Evolutionary conservation across 2,888 invertebrate genomes (phyloP).

Genomic region (Megamerina dolium): DNA sequence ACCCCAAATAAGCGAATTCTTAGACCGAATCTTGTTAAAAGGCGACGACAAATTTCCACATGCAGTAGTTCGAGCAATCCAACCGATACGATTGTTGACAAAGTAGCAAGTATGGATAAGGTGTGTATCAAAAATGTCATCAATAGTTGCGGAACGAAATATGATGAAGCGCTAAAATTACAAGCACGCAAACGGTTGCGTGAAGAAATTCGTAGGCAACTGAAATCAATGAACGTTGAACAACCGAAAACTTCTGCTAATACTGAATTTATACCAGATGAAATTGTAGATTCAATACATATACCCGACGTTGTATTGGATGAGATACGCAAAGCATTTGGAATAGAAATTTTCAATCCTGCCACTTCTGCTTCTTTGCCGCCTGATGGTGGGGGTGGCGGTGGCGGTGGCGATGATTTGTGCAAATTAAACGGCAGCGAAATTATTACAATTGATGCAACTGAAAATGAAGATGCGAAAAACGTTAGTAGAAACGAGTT

Average conservation of each 20-base stretch:
- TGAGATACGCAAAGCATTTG: slow-evolving; percentile 43
- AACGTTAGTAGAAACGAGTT: not conserved
- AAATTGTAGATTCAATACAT: slow-evolving; percentile 40
- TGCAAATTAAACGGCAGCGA: not conserved
- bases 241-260: slow-evolving; percentile 28
- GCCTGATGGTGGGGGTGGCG: not conserved
- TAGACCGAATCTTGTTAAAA: slow-evolving; percentile 27
- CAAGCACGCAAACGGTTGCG: slow-evolving; percentile 40
- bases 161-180: slow-evolving; percentile 40
- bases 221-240: slow-evolving; percentile 36
- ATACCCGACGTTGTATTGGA: slow-evolving; percentile 39
- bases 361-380: not conserved
- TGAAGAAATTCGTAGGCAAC: slow-evolving; percentile 41
- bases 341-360: slow-evolving; percentile 31
- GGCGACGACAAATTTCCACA: slow-evolving; percentile 26
- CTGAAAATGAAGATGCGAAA: not conserved
- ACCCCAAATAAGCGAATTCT: slow-evolving; percentile 8
- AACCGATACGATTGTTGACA: slow-evolving; percentile 28
- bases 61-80: slow-evolving; percentile 26
- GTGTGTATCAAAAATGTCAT: slow-evolving; percentile 43
- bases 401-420: not conserved
- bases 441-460: not conserved
- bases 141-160: slow-evolving; percentile 43
- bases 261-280: slow-evolving; percentile 36
- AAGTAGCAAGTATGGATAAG: slow-evolving; percentile 44